These are phyloP conservation scores for Silurus aristotelis DNA, from an alignment of 2,797 vertebrate species.

Conservation along the genomic window DNA sequence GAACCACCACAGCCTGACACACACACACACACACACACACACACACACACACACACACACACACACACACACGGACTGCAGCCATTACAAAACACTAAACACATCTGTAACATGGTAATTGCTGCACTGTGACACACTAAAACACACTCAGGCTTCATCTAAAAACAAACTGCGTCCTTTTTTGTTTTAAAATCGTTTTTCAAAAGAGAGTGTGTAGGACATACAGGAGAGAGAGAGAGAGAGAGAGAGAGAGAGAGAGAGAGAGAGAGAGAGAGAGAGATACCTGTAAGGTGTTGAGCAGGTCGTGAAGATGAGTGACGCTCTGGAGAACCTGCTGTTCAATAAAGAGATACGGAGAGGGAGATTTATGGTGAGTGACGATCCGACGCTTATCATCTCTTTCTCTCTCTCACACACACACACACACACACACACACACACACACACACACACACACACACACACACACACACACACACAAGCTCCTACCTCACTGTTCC, in stretches of 20 bases:
- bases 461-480: conserved; percentile 28
- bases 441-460: conserved; percentile 11
- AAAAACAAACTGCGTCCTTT: neutral
- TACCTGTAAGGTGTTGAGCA: conserved; percentile 86
- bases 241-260: neutral
- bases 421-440: conserved; percentile 14
- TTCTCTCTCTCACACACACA: neutral
- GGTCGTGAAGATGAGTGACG: conserved; percentile 80
- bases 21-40: neutral
- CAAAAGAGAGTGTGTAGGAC: too few species aligned
- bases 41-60: neutral
- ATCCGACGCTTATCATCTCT: neutral
- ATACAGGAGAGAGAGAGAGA: too few species aligned
- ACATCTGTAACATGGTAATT: neutral
- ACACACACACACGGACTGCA: neutral
- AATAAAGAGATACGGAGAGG: conserved; percentile 46
- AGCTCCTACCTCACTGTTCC: conserved; percentile 85
- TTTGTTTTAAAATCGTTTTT: too few species aligned
- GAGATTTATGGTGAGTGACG: neutral
- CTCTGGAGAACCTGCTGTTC: conserved; percentile 83
- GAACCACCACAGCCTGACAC: conserved; percentile 24
- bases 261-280: neutral
- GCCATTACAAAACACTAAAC: neutral
- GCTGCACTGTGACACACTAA: neutral
- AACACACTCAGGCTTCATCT: too few species aligned